A percentile compares a stretch with the other conserved stretches of the same genome.
These are phyloP conservation scores for Sesia apiformis DNA, from an alignment of 2,888 invertebrate species.

Conservation along the genomic window DNA sequence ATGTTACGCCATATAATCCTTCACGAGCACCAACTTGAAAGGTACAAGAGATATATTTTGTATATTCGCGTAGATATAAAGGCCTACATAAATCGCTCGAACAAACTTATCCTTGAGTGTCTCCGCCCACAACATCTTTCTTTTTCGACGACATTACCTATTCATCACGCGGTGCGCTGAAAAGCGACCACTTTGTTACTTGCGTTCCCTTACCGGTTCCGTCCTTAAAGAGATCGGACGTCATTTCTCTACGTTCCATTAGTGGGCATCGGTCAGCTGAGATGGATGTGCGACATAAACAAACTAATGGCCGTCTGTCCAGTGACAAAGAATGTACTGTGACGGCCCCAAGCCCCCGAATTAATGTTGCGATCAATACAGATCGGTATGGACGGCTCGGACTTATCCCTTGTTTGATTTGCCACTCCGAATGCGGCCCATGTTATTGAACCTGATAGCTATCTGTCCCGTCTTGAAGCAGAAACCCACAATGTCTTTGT, in stretches of 20 bases:
- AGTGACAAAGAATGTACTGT: constrained; percentile 55
- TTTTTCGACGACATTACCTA: constrained; percentile 41
- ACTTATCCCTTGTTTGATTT: constrained; percentile 19
- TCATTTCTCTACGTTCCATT: constrained; percentile 55
- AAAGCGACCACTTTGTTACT: constrained; percentile 46
- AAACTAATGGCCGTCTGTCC: constrained; percentile 43
- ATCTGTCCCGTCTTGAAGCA: constrained; percentile 7
- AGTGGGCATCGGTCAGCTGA: constrained; percentile 41
- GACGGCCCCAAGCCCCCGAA: constrained; percentile 33
- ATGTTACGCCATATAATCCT: too few relatives aligned
- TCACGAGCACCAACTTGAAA: too few relatives aligned
- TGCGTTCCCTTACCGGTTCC: constrained; percentile 23
- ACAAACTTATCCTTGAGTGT: constrained; percentile 26
- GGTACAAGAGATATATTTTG: not conserved
- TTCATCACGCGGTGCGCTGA: constrained; percentile 45
- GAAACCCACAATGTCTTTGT: not conserved
- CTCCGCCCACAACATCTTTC: constrained; percentile 26
- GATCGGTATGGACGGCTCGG: constrained; percentile 6
- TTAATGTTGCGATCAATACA: constrained; percentile 31
- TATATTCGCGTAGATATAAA: not conserved
- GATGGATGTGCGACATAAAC: constrained; percentile 53
- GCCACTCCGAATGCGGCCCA: constrained; percentile 12
- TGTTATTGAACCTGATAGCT: constrained; percentile 22
- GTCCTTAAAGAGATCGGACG: constrained; percentile 34
- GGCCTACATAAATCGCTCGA: constrained; percentile 24